Conservation (phyloP, 2,888 invertebrate species). For the Pyrrhia umbra region DNA sequence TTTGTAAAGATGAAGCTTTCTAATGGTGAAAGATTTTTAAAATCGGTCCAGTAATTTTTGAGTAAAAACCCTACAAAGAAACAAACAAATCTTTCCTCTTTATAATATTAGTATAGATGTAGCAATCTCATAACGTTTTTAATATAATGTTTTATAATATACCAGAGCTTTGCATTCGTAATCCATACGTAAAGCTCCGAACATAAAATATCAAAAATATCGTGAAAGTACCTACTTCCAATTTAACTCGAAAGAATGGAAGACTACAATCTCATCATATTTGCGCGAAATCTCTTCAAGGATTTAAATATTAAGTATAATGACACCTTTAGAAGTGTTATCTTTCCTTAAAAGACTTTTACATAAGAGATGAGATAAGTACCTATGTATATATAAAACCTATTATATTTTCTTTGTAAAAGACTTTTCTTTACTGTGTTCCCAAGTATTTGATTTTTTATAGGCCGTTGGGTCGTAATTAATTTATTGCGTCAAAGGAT, state of each 20-base stretch:
- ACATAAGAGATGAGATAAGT: slow-evolving; percentile 8
- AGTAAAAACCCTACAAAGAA: too few species aligned
- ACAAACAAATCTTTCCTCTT: too few species aligned
- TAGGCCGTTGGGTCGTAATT: too few species aligned
- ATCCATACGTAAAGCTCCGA: neutral
- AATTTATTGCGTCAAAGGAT: too few species aligned
- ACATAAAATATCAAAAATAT: slow-evolving; percentile 10
- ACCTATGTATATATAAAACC: neutral
- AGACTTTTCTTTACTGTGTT: neutral
- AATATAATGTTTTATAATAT: neutral
- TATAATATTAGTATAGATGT: neutral
- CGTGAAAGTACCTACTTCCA: neutral
- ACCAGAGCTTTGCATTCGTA: neutral
- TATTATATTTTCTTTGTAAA: neutral
- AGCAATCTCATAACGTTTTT: neutral
- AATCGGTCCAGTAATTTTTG: too few species aligned
- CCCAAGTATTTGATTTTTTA: neutral
- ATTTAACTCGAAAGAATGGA: slow-evolving; percentile 25
- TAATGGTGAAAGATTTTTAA: too few species aligned
- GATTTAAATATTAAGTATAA: slow-evolving; percentile 32
- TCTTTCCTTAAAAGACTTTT: slow-evolving; percentile 7
- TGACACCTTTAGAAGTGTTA: neutral
- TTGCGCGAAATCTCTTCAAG: slow-evolving; percentile 12
- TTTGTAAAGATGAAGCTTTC: too few species aligned
- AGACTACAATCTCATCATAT: slow-evolving; percentile 11